phyloP scores from a whole-genome alignment of 2,888 invertebrate genomes.

The Epistrophella euchroma region DNA sequence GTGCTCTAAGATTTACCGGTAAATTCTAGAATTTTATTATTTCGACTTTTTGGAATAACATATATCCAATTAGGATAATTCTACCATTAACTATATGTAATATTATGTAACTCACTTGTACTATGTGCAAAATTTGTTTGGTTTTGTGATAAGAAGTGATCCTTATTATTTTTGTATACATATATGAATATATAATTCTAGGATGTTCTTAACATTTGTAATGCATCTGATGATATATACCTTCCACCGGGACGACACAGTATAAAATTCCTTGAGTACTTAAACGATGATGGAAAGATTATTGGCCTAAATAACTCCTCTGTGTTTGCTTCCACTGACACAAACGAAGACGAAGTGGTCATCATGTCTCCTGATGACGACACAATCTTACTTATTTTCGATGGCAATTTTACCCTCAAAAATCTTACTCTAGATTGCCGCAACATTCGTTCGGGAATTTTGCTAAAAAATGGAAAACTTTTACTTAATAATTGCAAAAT shows the following conservation, averaged over 20 bases:
- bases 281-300: constrained; percentile 85
- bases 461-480: constrained; percentile 84
- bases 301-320: constrained; percentile 78
- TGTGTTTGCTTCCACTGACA: constrained; percentile 19
- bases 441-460: constrained; percentile 85
- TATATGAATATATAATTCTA: constrained; percentile 77
- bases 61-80: too few relatives aligned
- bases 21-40: too few relatives aligned
- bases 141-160: too few relatives aligned
- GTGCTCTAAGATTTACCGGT: too few relatives aligned
- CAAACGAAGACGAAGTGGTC: constrained; percentile 79
- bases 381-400: constrained; percentile 85
- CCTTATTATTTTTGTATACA: too few relatives aligned
- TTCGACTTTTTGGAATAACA: too few relatives aligned
- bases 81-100: too few relatives aligned
- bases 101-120: too few relatives aligned
- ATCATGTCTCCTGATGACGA: constrained; percentile 84
- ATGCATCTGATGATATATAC: constrained; percentile 84
- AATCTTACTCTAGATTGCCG: constrained; percentile 85
- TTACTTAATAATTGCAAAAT: constrained; percentile 85
- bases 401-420: constrained; percentile 84
- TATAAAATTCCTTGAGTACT: constrained; percentile 84
- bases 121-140: too few relatives aligned
- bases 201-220: constrained; percentile 81
- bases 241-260: constrained; percentile 85